Base-by-base conservation (phyloP, 2,797 vertebrate genomes). In the Geotria australis region DNA sequence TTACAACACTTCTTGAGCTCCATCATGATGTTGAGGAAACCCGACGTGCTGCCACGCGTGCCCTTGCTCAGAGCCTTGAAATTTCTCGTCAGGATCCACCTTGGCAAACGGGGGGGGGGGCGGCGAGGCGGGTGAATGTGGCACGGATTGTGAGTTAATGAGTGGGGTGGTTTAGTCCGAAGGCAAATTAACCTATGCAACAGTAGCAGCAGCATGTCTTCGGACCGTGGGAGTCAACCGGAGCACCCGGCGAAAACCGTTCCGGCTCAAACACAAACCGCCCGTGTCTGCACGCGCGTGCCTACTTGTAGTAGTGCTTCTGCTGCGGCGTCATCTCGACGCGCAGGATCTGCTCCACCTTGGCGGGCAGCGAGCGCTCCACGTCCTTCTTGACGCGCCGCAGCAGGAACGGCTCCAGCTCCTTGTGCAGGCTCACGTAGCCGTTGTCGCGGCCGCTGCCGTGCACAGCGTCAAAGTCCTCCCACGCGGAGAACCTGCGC, bases 51-150 rank as follows among this genome's bases (percentile, higher is more conserved):
- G 59, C 89, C 86, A 45, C 81, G 72, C 1, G 73, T 78, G 65
- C 88, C 88, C 72, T 91, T 98, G 59, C 78, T 66, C 57, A 99
- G 78, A 58, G 91, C 91, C 73, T 76, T 91, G 70, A 81, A 98
- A 72, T 99, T 99, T 68, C 91, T 78, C n/a, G 88, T 99, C 67
- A 99, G 76, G 70, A 99, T 93, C 89, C 89, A 99, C 67, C 91
- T 99, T 65, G 10, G 55, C 11, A 57, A 60, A 55, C 38, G 24
- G 24, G 4, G 24, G 15, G 15, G 15, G 15, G 15, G 15, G 15
- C 15, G 15, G 15, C 24, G 4, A 24, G 24, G 24, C 24, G 24
- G 24, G 24, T 3, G 24, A 38, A 24, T 38, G 24, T 5, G 24
- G 24, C 24, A n/a, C n/a, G n/a, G n/a, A n/a, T n/a, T n/a, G n/a